These are phyloP conservation scores for Elaphurus davidianus DNA, from an alignment of 2,113 vertebrate genomes.

Conservation along the genomic window DNA sequence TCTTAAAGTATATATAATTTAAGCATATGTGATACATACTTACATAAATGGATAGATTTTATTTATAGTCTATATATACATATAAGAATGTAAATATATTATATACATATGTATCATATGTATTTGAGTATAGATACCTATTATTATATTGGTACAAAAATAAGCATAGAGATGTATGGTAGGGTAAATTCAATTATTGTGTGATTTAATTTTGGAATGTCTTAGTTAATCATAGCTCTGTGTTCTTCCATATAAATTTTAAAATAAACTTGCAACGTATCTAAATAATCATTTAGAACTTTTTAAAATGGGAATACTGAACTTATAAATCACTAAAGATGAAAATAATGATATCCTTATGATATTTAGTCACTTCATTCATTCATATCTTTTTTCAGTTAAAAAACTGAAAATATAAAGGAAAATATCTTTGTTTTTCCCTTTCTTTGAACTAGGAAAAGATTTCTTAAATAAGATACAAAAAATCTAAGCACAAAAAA, in stretches of 20 bases:
- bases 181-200: background rate
- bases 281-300: background rate
- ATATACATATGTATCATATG: background rate
- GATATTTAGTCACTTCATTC: background rate
- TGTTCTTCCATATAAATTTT: background rate
- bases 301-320: background rate
- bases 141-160: background rate
- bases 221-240: background rate
- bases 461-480: background rate
- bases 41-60: constrained; percentile 5
- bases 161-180: background rate
- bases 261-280: background rate
- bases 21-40: background rate
- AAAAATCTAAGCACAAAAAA: background rate
- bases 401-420: background rate
- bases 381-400: background rate
- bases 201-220: background rate
- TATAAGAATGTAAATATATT: background rate
- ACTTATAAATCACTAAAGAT: background rate
- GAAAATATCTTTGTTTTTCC: background rate
- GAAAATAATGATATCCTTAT: background rate
- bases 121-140: background rate
- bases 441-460: background rate
- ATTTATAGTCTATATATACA: background rate
- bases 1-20: background rate